phyloP scores from a whole-genome alignment of 2,797 vertebrate genomes.

The Coilia nasus region DNA sequence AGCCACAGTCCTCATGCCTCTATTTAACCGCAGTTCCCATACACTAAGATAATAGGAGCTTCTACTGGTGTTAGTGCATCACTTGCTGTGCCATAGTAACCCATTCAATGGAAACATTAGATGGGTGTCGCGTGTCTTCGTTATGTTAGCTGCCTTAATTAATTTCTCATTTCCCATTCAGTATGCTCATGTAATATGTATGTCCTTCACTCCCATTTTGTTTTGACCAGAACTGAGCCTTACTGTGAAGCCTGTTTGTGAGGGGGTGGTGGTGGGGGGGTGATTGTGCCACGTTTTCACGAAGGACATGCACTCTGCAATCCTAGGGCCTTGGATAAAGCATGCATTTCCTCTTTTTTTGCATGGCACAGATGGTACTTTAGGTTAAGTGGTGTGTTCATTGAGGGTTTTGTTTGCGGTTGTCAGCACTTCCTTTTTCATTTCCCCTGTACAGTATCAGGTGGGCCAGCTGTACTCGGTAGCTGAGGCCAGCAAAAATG shows the following conservation, averaged over 20 bases:
- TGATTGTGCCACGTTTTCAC: background rate
- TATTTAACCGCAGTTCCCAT: background rate
- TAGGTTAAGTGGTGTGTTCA: background rate
- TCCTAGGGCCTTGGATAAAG: background rate
- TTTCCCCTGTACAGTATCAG: conserved; percentile 82
- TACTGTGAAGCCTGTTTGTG: background rate
- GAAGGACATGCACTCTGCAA: background rate
- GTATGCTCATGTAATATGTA: background rate
- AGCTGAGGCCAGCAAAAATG: conserved; percentile 95
- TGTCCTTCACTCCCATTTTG: background rate
- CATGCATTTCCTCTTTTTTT: background rate
- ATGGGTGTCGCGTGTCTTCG: background rate
- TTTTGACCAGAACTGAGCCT: background rate
- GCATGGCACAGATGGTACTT: background rate
- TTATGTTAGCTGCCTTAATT: background rate
- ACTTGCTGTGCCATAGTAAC: background rate
- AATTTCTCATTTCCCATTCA: conserved; percentile 3
- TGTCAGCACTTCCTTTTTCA: conserved; percentile 5
- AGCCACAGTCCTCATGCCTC: background rate
- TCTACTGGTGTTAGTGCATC: background rate
- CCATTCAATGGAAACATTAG: conserved; percentile 2
- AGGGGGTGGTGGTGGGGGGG: background rate
- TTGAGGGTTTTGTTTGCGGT: background rate
- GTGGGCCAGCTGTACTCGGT: conserved; percentile 95
- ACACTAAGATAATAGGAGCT: background rate